phyloP scores from a whole-genome alignment of 2,113 vertebrate species.

The Balaeniceps rex region DNA sequence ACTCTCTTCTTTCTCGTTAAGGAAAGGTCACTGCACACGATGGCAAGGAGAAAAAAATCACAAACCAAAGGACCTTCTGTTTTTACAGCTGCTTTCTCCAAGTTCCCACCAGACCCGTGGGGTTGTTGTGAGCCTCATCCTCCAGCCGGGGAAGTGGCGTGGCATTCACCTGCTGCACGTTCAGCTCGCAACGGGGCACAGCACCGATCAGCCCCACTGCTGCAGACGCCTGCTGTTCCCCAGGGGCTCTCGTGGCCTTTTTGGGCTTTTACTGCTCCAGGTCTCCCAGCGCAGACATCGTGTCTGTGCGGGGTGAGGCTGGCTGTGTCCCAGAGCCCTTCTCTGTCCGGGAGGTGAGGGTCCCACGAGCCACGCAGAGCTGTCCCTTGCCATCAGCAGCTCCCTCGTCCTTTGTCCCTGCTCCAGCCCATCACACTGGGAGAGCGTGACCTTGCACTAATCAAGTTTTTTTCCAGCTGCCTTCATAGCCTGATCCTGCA shows the following conservation, averaged over 20 bases:
- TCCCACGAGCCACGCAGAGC: not conserved
- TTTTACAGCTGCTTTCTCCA: not conserved
- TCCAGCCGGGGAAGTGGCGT: not conserved
- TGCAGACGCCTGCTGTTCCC: not conserved
- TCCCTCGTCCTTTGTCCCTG: not conserved
- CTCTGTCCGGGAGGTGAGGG: not conserved
- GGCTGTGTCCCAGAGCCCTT: not conserved
- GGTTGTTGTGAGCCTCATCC: not conserved
- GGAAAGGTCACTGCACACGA: not conserved
- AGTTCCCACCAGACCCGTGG: not conserved
- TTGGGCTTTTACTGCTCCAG: not conserved
- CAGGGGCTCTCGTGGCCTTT: not conserved
- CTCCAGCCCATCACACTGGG: not conserved
- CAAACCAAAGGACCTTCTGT: not conserved
- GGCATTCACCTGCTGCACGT: rapidly evolving
- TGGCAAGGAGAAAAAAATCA: not conserved
- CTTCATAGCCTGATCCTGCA: not conserved
- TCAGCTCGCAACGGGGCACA: rapidly evolving
- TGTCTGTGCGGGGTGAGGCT: rapidly evolving
- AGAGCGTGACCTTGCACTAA: not conserved
- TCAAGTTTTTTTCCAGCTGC: not conserved
- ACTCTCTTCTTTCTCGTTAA: not conserved
- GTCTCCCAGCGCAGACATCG: not conserved
- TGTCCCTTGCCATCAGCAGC: not conserved
- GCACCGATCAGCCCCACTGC: not conserved